A percentile compares a stretch with the other conserved stretches of the same genome.
These are phyloP conservation scores for Arrhopalites spinosus DNA, from an alignment of 2,888 invertebrate genomes.

Conservation along the genomic window DNA sequence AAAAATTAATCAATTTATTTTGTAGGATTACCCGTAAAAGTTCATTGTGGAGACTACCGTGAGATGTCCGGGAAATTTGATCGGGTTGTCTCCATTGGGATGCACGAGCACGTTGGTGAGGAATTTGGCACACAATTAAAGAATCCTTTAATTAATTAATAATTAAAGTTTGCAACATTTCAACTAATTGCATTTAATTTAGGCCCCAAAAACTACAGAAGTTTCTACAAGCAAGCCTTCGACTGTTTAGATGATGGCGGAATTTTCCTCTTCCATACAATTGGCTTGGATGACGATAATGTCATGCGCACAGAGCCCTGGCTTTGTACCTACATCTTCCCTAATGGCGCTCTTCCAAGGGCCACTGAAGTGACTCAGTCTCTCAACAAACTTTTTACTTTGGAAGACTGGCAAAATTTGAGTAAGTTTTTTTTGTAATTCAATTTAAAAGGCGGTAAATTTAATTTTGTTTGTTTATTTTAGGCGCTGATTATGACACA, in stretches of 20 bases:
- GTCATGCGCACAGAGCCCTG: neutral
- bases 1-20: neutral
- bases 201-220: constrained; percentile 16
- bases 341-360: constrained; percentile 25
- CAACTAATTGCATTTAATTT: no score
- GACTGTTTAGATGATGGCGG: constrained; percentile 5
- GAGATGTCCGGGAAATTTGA: constrained; percentile 40
- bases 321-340: constrained; percentile 10
- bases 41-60: constrained; percentile 9
- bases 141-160: no score
- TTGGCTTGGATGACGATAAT: neutral
- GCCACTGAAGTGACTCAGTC: constrained; percentile 11
- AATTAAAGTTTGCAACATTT: no score
- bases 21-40: constrained; percentile 6
- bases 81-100: constrained; percentile 51
- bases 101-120: constrained; percentile 49
- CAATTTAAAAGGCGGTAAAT: no score
- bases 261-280: constrained; percentile 6
- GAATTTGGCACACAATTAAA: no score
- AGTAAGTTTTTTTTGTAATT: no score
- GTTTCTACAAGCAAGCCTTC: neutral
- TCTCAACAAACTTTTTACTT: constrained; percentile 32
- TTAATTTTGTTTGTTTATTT: no score
- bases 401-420: constrained; percentile 43
- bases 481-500: constrained; percentile 31